Base-by-base conservation (phyloP, 2,888 invertebrate genomes). In the Cheilosia urbana region DNA sequence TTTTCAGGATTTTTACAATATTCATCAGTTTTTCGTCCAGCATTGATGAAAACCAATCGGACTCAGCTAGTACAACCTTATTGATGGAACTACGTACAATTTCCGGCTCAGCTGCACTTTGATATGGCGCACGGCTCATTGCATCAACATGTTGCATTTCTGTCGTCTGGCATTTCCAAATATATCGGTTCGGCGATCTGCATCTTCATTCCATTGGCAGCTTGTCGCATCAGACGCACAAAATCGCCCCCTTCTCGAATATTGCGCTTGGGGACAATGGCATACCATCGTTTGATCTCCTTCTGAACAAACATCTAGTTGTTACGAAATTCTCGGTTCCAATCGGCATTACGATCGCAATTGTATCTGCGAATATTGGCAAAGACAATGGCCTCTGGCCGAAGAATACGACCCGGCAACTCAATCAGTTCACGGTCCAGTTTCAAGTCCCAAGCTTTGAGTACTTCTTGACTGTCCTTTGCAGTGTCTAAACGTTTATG, bases 371-470 rank as follows among this genome's bases (percentile, higher is more conserved):
- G 76, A 0, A 85, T 30, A 4, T 91, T 89, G 0, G 93, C 95
- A 85, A 95, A 94, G 0, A 93, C 9, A 3, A 98, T 96, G 0
- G 89, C 91, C 89, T 98, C 97, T 0, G 92, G 79, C 0, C 94
- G 94, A 17, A 98, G 89, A 9, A 94, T 91, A 4, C 98, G 94
- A 0, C 94, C 97, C 3, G 94, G 93, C 34, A 98, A 91, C 13
- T 93, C 93, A 0, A 97, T 93, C 17, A 97, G 92, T 0, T 93
- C 91, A 0, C 93, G 90, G 0, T 95, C 94, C 0, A 98, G 91
- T n/a, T 93, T 91, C 87, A 98, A 90, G n/a, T 95, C 94, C 97
- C 97, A 98, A 0, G 93, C 93, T 0, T 90, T 90, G 21, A 98
- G 90, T 88, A 96, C 96, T 83, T 94, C 88, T 17, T 93, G 88